phyloP scores from a whole-genome alignment of 1,140 invertebrate species.

The Plectrocnemia conspersa region DNA sequence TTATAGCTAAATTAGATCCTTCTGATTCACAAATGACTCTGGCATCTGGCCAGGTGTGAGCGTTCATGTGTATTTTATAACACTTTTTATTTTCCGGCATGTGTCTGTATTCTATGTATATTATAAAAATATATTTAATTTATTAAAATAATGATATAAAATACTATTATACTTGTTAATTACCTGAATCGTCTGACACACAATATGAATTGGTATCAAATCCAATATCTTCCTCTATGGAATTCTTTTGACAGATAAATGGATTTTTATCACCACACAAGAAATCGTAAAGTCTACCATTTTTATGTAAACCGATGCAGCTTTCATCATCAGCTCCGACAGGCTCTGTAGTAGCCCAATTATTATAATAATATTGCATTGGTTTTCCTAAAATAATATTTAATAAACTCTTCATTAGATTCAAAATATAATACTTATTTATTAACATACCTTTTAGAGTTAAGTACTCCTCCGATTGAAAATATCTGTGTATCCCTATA shows the following conservation, averaged over 20 bases:
- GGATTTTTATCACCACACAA: background rate
- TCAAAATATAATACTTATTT: background rate
- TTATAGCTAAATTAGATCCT: constrained; percentile 25
- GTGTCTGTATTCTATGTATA: background rate
- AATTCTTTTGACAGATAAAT: constrained; percentile 9
- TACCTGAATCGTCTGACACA: no score
- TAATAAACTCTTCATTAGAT: background rate
- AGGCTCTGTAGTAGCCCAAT: background rate
- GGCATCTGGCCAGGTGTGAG: constrained; percentile 21
- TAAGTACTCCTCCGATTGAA: no score
- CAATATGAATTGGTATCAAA: no score
- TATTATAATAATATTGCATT: constrained; percentile 9
- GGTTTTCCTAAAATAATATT: background rate
- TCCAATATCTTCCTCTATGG: no score
- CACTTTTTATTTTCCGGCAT: background rate
- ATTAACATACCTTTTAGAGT: no score
- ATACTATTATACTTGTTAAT: no score
- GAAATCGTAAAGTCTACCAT: constrained; percentile 2
- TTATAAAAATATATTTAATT: no score
- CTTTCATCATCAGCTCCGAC: background rate
- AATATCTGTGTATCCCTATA: no score
- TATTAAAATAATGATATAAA: background rate
- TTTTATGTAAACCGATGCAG: background rate
- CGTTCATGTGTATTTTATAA: constrained; percentile 8
- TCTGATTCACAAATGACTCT: constrained; percentile 20